Conservation (phyloP, 2,888 invertebrate genomes). For the Stenodera caucasica region DNA sequence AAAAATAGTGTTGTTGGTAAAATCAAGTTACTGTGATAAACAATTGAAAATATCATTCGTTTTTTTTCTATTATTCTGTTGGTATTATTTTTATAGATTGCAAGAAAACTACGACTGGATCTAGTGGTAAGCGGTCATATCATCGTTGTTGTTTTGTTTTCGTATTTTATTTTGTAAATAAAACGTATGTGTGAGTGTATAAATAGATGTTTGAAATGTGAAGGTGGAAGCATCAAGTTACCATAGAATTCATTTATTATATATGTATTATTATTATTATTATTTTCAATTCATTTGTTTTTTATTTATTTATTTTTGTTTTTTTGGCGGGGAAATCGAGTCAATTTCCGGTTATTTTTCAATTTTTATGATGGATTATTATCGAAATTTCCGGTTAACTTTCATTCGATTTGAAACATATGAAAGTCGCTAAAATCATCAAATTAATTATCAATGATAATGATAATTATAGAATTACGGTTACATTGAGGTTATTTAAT, state of each 20-base stretch:
- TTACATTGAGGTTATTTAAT: background rate
- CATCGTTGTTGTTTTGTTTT: slow-evolving; percentile 2
- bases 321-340: too few relatives aligned
- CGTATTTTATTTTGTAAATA: background rate
- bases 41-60: background rate
- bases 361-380: too few relatives aligned
- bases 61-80: background rate
- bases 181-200: background rate
- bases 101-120: background rate
- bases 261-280: too few relatives aligned
- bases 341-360: too few relatives aligned
- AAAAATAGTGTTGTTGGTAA: background rate
- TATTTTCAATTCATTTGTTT: background rate
- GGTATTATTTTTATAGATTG: background rate
- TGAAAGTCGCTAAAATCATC: too few relatives aligned
- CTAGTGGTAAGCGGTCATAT: slow-evolving; percentile 5
- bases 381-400: too few relatives aligned
- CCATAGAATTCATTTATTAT: slow-evolving; percentile 2
- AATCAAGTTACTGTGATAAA: background rate
- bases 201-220: background rate
- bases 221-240: background rate
- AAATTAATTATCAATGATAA: too few relatives aligned
- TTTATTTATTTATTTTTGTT: too few relatives aligned
- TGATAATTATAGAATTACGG: background rate
- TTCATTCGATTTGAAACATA: too few relatives aligned